Conservation (phyloP, 2,797 vertebrate species). For the Cynodonichthys magdalenae region DNA sequence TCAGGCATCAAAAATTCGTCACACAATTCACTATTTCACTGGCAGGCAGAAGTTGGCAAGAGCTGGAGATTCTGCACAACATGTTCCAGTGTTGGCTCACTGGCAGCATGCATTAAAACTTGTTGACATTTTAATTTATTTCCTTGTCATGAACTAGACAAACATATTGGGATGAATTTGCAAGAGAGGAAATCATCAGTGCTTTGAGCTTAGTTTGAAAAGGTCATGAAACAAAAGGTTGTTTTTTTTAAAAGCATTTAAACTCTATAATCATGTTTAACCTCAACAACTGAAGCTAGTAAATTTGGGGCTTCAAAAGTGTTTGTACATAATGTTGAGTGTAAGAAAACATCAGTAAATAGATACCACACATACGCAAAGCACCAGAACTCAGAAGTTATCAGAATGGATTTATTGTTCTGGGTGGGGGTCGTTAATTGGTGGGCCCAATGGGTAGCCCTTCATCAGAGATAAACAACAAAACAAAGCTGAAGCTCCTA, state of each 20-base stretch:
- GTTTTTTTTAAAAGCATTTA: constrained; percentile 17
- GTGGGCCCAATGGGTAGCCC: no score
- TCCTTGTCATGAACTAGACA: constrained; percentile 49
- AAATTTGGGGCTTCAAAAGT: not conserved
- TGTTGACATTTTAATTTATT: constrained; percentile 69
- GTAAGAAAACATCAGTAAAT: no score
- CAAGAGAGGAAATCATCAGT: constrained; percentile 25
- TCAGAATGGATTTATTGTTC: no score
- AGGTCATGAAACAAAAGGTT: not conserved
- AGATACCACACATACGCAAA: no score
- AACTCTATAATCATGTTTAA: constrained; percentile 4
- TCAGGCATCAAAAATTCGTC: constrained; percentile 45
- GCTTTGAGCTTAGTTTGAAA: constrained; percentile 20
- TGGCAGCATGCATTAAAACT: constrained; percentile 49
- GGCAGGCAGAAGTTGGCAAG: constrained; percentile 24
- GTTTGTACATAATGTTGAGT: no score
- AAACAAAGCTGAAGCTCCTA: no score
- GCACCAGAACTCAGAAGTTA: no score
- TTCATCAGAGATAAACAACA: no score
- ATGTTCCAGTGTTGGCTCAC: constrained; percentile 34
- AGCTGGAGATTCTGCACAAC: constrained; percentile 29
- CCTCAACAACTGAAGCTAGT: not conserved
- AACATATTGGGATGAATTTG: constrained; percentile 34
- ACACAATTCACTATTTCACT: constrained; percentile 29
- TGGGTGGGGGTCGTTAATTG: no score